Conservation (phyloP, 2,797 vertebrate species). For the Catostomus latipinnis region DNA sequence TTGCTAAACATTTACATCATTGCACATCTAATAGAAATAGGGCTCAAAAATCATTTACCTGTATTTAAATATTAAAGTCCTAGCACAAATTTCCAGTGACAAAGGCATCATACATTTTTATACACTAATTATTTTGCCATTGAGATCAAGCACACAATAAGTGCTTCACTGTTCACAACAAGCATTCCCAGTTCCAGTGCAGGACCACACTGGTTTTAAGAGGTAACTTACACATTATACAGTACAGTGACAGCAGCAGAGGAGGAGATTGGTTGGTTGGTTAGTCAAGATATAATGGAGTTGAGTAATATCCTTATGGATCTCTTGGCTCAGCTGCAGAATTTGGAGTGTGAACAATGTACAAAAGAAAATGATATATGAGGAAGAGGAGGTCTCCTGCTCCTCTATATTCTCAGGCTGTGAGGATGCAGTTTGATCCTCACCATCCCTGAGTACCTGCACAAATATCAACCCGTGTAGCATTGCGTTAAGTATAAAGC, state of each 20-base stretch:
- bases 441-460: constrained; percentile 55
- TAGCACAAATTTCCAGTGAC: constrained; percentile 57
- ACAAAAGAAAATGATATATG: constrained; percentile 55
- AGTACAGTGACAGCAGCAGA: constrained; percentile 79
- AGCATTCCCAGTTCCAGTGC: constrained; percentile 44
- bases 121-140: constrained; percentile 36
- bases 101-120: constrained; percentile 56
- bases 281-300: constrained; percentile 61
- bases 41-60: constrained; percentile 33
- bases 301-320: constrained; percentile 46
- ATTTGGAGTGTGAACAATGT: constrained; percentile 46
- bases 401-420: constrained; percentile 38
- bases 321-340: constrained; percentile 61
- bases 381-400: constrained; percentile 47
- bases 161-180: constrained; percentile 30
- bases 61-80: constrained; percentile 44
- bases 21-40: constrained; percentile 37
- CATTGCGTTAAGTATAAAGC: constrained; percentile 33
- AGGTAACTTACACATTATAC: constrained; percentile 78
- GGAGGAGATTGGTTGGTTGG: constrained; percentile 58
- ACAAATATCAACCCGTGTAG: constrained; percentile 44
- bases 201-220: constrained; percentile 60
- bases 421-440: constrained; percentile 41
- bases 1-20: constrained; percentile 26
- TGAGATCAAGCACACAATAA: constrained; percentile 17